phyloP scores from a whole-genome alignment of 2,113 vertebrate genomes.

The Equus quagga region DNA sequence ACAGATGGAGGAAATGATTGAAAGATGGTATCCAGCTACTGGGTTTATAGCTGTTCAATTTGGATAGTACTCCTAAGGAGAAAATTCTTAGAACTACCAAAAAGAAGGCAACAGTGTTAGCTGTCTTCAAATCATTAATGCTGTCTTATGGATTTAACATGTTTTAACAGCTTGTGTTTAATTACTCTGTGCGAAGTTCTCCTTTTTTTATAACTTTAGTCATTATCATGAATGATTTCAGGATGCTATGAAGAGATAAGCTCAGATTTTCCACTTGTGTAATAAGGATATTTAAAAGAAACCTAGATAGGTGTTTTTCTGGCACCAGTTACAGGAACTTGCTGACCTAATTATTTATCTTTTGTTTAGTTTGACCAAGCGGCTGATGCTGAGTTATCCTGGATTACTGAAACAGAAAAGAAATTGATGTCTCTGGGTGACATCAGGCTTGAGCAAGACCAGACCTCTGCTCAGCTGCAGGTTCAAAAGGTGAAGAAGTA shows the following conservation, averaged over 20 bases:
- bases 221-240: neutral
- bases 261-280: constrained; percentile 29
- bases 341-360: constrained; percentile 78
- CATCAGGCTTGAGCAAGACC: constrained; percentile 96
- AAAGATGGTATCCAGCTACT: neutral
- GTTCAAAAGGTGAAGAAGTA: constrained; percentile 95
- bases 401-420: constrained; percentile 94
- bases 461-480: constrained; percentile 96
- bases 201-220: neutral
- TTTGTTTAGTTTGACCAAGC: constrained; percentile 95
- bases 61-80: neutral
- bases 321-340: constrained; percentile 48
- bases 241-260: constrained; percentile 20
- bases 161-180: neutral
- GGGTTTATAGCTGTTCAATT: neutral
- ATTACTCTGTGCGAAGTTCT: neutral
- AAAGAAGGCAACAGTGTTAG: neutral
- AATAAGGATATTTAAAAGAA: constrained; percentile 44
- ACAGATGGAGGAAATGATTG: neutral
- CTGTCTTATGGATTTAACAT: neutral
- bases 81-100: neutral
- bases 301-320: constrained; percentile 26
- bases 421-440: constrained; percentile 93
- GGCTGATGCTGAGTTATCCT: constrained; percentile 93
- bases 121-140: neutral